A percentile compares a stretch with the other conserved stretches of the same genome.
Evolutionary conservation across 1,140 invertebrate species (phyloP).

Genomic region (Sycophaga agraensis): DNA sequence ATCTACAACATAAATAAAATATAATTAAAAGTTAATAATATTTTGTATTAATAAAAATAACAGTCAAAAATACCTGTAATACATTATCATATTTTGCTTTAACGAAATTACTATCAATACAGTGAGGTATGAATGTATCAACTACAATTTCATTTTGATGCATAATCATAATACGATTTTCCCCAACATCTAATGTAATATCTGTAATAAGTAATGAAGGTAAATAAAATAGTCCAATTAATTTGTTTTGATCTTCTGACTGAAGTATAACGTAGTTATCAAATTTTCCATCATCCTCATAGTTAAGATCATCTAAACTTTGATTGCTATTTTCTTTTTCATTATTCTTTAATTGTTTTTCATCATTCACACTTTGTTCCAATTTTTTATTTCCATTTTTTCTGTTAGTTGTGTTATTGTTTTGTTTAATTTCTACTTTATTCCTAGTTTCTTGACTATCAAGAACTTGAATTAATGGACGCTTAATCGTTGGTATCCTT

Average conservation of each 20-base stretch:
- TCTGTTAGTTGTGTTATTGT: conserved; percentile 3
- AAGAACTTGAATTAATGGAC: conserved; percentile 63
- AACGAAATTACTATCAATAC: conserved; percentile 61
- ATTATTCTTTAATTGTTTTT: too few species aligned
- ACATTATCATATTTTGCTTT: conserved; percentile 66
- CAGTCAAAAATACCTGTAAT: conserved; percentile 57
- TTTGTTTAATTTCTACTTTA: conserved; percentile 17
- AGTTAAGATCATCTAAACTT: too few species aligned
- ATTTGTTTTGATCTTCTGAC: conserved; percentile 24
- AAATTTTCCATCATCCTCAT: conserved; percentile 12
- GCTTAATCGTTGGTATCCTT: conserved; percentile 49
- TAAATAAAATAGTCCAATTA: conserved; percentile 37
- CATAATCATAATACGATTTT: conserved; percentile 71
- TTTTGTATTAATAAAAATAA: conserved; percentile 3
- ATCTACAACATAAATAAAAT: conserved; percentile 43
- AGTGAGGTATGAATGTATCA: conserved; percentile 70
- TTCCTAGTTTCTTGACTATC: conserved; percentile 36
- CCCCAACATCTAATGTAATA: conserved; percentile 67
- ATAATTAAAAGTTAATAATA: conserved; percentile 16
- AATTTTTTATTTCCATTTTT: conserved; percentile 31
- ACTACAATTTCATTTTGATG: conserved; percentile 62
- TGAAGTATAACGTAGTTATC: conserved; percentile 22
- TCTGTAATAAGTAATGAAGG: conserved; percentile 62
- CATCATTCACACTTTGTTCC: too few species aligned
- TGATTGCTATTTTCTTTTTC: too few species aligned